Evolutionary conservation across 2,113 vertebrate genomes (phyloP).

Genomic region (Peromyscus californicus): DNA sequence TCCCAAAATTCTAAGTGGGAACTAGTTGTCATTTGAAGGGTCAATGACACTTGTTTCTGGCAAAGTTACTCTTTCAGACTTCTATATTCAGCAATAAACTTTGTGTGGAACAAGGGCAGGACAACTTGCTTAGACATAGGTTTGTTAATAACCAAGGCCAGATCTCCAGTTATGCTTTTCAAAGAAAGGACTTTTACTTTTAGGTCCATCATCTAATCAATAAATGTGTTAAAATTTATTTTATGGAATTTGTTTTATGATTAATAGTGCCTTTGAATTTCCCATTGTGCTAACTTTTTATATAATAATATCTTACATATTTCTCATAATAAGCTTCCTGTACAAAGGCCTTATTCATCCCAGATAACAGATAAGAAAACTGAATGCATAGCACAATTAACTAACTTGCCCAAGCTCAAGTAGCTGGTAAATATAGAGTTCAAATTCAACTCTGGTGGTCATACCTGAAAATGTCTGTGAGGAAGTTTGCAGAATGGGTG

Average conservation of each 20-base stretch:
- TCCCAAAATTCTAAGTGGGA: not conserved
- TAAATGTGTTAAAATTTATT: not conserved
- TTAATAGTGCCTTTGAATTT: not conserved
- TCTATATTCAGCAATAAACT: not conserved
- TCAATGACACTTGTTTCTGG: not conserved
- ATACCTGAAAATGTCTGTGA: not conserved
- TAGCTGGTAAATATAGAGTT: rapidly evolving
- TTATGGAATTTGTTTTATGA: not conserved
- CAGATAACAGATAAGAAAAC: not conserved
- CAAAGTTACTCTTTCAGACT: rapidly evolving
- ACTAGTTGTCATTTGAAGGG: not conserved
- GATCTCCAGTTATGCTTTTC: rapidly evolving
- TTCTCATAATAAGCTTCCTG: too few species aligned
- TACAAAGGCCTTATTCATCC: not conserved
- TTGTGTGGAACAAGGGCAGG: not conserved
- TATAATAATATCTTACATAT: too few species aligned
- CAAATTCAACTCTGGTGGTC: too few species aligned
- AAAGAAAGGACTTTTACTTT: not conserved
- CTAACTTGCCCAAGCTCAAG: too few species aligned
- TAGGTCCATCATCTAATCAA: not conserved
- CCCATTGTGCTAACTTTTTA: rapidly evolving
- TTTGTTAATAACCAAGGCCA: not conserved
- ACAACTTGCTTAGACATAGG: rapidly evolving
- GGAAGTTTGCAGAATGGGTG: not conserved
- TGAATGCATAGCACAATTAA: rapidly evolving